Conservation (phyloP, 2,113 vertebrate species). For the Scomber scombrus region DNA sequence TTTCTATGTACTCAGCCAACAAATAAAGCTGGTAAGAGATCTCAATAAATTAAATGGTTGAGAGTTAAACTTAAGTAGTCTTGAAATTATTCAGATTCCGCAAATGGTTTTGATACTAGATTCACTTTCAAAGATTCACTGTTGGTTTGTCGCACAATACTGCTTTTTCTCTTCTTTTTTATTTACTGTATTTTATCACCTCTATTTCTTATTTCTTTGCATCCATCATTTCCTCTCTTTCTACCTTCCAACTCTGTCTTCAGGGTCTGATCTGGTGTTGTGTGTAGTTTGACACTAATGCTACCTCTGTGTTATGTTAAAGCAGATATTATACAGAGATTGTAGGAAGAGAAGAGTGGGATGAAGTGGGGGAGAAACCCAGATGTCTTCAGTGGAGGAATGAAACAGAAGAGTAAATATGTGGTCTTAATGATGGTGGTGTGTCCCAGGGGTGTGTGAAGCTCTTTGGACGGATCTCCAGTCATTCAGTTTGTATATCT, state of each 20-base stretch:
- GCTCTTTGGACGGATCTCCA: background rate
- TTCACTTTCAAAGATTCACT: too few species aligned
- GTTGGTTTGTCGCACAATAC: too few species aligned
- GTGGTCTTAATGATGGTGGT: slow-evolving; percentile 52
- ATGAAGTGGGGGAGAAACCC: slow-evolving; percentile 11
- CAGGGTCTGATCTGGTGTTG: background rate
- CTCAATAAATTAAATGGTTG: background rate
- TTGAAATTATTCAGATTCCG: background rate
- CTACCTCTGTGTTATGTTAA: slow-evolving; percentile 20
- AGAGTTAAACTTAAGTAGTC: background rate
- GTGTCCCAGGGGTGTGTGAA: slow-evolving; percentile 37
- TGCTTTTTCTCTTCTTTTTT: background rate
- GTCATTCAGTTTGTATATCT: slow-evolving; percentile 13
- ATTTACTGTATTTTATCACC: background rate
- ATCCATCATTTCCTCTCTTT: background rate
- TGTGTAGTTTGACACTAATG: slow-evolving; percentile 1
- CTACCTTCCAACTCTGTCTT: background rate
- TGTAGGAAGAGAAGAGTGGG: background rate
- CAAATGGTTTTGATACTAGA: too few species aligned
- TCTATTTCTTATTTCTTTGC: background rate
- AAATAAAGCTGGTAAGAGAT: background rate
- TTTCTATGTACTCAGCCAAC: background rate
- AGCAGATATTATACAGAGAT: slow-evolving; percentile 5
- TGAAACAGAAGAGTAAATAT: slow-evolving; percentile 33
- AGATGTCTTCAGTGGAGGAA: slow-evolving; percentile 44